Evolutionary conservation across 92 coral and sea anemone species (phyloP), one percentile per base, ranked within the genome.

Genomic region (Epizoanthus rinbou): DNA sequence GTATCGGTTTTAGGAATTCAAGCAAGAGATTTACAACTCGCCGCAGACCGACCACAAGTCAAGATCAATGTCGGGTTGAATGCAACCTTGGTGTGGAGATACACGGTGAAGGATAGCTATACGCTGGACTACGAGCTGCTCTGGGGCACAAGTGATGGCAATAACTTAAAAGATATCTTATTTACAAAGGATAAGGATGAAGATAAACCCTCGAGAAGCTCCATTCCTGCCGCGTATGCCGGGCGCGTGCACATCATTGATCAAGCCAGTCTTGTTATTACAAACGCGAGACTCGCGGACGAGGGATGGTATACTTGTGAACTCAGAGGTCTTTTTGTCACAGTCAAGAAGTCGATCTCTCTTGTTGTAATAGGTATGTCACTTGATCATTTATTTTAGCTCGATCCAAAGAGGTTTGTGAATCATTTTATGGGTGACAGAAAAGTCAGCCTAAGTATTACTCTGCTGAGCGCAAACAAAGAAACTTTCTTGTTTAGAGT

Each of bases 281-380:
- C 86, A 13, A 73, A 85, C 22, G 98, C 87, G 11, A 86, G 81
- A 71, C 86, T 87, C 8, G 72, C 93, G 54, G 98, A 95, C 69
- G 92, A 81, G 56, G 95, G 98, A 15, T 82, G 25, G 69, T 95
- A 95, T 83, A 74, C 89, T 24, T 95, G 98, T 59, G 91, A 88
- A 65, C 60, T 93, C 24, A 74, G 87, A 37, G 80, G 82, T 11
- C 25, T 53, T 8, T 86, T 95, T 67, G 72, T 75, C 3, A 88
- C 86, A 0, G 84, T 71, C 75, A 91, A 85, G 75, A 87, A 80
- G 35, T 47, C 82, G 56, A 92, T 91, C 67, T 56, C 57, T 22
- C 91, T 95, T 18, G 62, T 64, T 33, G 98, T 95, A 47, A 84
- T 86, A 57, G 94, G 98, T 95, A 79, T 76, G 98, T 91, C 64